phyloP scores from a whole-genome alignment of 2,797 vertebrate genomes.

The Halcyon smyrnensis region DNA sequence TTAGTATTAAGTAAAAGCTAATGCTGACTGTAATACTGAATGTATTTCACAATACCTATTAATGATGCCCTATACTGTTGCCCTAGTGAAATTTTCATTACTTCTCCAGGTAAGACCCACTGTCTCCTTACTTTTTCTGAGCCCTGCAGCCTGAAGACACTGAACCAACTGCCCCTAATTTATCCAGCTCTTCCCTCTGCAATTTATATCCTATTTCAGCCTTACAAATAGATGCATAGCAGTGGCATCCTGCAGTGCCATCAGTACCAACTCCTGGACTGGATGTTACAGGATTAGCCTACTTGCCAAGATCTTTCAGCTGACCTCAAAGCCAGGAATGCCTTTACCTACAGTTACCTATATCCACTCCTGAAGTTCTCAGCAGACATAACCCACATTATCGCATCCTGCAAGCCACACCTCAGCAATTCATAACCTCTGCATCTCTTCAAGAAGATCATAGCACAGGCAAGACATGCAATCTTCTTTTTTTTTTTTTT shows the following conservation, averaged over 20 bases:
- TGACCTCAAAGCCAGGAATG: background rate
- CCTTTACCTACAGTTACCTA: background rate
- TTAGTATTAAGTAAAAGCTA: background rate
- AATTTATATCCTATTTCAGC: background rate
- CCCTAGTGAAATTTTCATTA: background rate
- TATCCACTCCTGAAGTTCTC: background rate
- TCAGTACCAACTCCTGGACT: background rate
- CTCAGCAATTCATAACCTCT: background rate
- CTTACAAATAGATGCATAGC: background rate
- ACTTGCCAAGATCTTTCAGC: background rate
- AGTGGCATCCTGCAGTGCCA: background rate
- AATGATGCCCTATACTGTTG: background rate
- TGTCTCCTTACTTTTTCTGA: background rate
- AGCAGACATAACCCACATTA: background rate
- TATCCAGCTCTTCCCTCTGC: background rate
- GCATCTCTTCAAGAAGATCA: background rate
- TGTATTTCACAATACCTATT: background rate
- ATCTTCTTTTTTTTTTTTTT: background rate
- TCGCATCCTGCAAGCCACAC: background rate
- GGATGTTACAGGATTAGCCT: background rate
- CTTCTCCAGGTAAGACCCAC: rapidly evolving
- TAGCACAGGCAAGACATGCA: background rate
- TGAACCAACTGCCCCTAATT: background rate
- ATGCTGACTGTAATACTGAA: background rate
- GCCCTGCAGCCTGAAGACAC: background rate